Evolutionary conservation across 2,888 invertebrate species (phyloP), one percentile per base, ranked within the genome.

Genomic region (Ophion costatus): DNA sequence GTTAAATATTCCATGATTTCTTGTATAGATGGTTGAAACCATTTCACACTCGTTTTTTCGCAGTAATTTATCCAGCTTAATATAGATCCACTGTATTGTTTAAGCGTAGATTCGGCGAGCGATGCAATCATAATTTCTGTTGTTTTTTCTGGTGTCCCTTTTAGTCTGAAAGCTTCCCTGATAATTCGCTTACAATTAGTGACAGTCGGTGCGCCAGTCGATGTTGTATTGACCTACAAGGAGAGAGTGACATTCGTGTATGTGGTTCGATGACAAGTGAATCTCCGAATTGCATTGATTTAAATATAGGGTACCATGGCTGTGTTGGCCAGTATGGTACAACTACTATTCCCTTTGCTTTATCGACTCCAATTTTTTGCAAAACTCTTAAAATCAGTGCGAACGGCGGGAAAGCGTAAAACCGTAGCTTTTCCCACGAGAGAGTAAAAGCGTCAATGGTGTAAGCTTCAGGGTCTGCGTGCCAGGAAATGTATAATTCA

Each of bases 161-260:
- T 82, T 82, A 66, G 38, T 61, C 42, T 57, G 24, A 89, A 89
- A 4, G 88, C 89, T 29, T 88, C 73, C 80, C 87, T 22, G 90
- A 91, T 86, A 89, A 88, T 69, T 66, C 79, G 77, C 89, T 89
- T 83, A 87, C 91, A 67, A 89, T 87, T 87, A 91, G 89, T 86
- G 88, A 84, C 89, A 91, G 86, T 17, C 85, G 85, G 61, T 45
- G 71, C 63, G 76, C 76, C 73, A 84, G 64, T 56, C 89, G 90
- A 51, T 90, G 91, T 9, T 78, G 69, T 3, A 83, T 69, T 45
- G 67, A 83, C 56, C 83, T 79, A 67, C 78, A 83, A 51, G 82
- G 78, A 76, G 74, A 81, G 22, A 76, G 29, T 38, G 84, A 73
- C n/a, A 78, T 22, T 29, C 74, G 20, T 74, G 45, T 6, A 74